Evolutionary conservation across 2,888 invertebrate genomes (phyloP).

Genomic region (Morpho achilles): DNA sequence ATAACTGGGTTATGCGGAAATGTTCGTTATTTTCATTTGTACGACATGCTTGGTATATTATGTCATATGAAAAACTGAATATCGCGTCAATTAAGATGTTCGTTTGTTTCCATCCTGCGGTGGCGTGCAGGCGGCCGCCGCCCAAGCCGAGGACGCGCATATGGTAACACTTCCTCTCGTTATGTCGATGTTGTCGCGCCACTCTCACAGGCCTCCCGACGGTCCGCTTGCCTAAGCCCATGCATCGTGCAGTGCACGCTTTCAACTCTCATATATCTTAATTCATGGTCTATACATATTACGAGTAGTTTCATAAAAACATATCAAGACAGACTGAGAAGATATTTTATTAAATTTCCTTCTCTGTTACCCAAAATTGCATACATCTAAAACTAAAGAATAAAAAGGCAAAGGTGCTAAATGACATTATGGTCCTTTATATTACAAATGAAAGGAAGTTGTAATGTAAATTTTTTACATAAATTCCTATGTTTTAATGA

Average conservation of each 20-base stretch:
- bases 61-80: constrained; percentile 3
- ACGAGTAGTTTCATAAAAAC: no score
- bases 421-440: no score
- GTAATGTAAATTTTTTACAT: neutral
- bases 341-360: no score
- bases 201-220: constrained; percentile 59
- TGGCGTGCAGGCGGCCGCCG: constrained; percentile 86
- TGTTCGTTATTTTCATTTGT: no score
- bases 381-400: no score
- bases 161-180: constrained; percentile 83
- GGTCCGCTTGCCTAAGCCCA: constrained; percentile 55
- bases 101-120: constrained; percentile 78
- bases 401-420: no score
- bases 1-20: no score
- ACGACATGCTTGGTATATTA: no score
- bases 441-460: no score
- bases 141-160: constrained; percentile 94
- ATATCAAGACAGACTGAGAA: no score
- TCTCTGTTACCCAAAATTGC: no score
- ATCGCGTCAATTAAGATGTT: constrained; percentile 35
- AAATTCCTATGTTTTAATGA: neutral
- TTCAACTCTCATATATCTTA: constrained; percentile 51
- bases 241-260: constrained; percentile 74
- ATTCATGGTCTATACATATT: constrained; percentile 21
- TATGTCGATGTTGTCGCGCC: constrained; percentile 59